These are phyloP conservation scores for Neoitamus cyanurus DNA, from an alignment of 2,888 invertebrate species.

Conservation along the genomic window DNA sequence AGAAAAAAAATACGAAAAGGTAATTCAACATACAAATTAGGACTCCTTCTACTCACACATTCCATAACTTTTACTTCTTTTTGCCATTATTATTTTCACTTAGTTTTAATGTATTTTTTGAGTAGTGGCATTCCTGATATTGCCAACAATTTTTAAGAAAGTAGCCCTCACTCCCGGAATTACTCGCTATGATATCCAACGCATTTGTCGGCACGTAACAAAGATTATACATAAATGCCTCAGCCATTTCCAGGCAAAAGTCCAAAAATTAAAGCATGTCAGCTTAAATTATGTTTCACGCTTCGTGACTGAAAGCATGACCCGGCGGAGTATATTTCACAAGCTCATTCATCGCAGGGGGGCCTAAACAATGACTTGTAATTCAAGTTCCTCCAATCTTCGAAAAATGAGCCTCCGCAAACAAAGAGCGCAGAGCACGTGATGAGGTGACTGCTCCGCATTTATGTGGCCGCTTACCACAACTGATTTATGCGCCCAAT, in stretches of 20 bases:
- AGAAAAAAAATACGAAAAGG: no score
- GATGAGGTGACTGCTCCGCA: neutral
- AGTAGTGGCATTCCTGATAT: no score
- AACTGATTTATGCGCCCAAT: neutral
- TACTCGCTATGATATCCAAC: neutral
- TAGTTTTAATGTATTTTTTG: no score
- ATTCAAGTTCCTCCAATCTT: neutral
- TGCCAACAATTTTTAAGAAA: neutral
- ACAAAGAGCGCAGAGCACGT: neutral
- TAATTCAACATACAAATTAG: no score
- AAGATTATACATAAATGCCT: neutral
- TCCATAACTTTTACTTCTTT: no score
- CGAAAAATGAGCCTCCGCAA: neutral
- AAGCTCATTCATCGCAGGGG: neutral
- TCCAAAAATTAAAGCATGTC: neutral
- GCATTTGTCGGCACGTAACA: neutral
- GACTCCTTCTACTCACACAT: no score
- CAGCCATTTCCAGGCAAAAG: neutral
- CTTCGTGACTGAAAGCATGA: neutral
- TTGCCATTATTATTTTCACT: no score
- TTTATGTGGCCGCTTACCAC: neutral
- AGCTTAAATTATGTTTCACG: neutral
- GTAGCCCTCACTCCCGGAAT: neutral
- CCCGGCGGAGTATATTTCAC: neutral
- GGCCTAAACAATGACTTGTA: neutral